These are phyloP conservation scores for Ophion ellenae DNA, from an alignment of 2,888 invertebrate species.

Conservation along the genomic window DNA sequence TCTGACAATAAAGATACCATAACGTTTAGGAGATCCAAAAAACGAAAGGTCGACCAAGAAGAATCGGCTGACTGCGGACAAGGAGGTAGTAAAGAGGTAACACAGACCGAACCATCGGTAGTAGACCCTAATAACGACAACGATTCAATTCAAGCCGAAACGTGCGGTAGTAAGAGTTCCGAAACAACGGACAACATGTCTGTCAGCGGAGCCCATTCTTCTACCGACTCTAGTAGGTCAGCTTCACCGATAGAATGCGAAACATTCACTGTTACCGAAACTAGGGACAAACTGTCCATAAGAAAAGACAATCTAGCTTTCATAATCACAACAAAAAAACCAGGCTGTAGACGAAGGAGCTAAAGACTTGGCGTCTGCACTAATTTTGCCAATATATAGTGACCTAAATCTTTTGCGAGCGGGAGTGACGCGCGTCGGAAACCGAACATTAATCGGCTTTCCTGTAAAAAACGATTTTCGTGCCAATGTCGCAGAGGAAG, in stretches of 20 bases:
- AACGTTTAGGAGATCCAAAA: not conserved
- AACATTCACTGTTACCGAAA: not conserved
- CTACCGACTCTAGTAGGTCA: not conserved
- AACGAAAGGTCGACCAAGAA: slow-evolving; percentile 1
- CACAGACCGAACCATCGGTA: not conserved
- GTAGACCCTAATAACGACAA: not conserved
- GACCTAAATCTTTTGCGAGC: not conserved
- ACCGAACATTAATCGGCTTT: not conserved
- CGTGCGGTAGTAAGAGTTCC: not conserved
- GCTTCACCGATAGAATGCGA: not conserved
- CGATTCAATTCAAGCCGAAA: not conserved
- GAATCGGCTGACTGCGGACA: not conserved
- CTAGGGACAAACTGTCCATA: slow-evolving; percentile 43
- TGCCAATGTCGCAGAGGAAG: slow-evolving; percentile 10
- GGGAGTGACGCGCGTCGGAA: not conserved
- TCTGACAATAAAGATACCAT: slow-evolving; percentile 11
- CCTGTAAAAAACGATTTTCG: slow-evolving; percentile 28
- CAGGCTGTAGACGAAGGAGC: slow-evolving; percentile 51
- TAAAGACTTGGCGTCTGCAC: slow-evolving; percentile 1
- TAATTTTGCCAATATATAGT: not conserved
- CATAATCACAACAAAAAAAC: slow-evolving; percentile 7
- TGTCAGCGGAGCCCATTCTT: not conserved
- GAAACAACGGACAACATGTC: not conserved
- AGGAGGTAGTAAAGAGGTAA: not conserved
- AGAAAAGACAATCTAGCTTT: slow-evolving; percentile 54